These are phyloP conservation scores for Sapayoa aenigma DNA, from an alignment of 2,113 vertebrate genomes.

Conservation along the genomic window DNA sequence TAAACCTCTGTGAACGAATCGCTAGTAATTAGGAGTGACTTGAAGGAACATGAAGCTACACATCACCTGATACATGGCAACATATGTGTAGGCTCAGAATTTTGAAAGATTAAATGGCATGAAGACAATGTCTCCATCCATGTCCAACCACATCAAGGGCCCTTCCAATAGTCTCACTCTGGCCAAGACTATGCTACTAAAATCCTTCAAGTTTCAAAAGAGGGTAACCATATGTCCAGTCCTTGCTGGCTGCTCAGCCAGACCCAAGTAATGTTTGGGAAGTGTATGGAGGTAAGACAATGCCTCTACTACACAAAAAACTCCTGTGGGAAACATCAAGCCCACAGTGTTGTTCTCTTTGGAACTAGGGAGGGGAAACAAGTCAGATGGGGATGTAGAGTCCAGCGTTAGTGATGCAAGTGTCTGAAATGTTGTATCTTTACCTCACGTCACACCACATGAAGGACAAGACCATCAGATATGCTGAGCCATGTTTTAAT, in stretches of 20 bases:
- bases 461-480: not conserved
- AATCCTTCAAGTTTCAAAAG: not conserved
- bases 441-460: not conserved
- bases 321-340: fast-evolving
- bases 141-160: not conserved
- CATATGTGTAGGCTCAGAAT: fast-evolving
- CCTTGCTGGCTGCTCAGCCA: not conserved
- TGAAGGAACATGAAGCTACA: not conserved
- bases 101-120: not conserved
- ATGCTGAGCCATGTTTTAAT: fast-evolving
- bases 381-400: not conserved
- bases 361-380: not conserved
- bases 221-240: fast-evolving
- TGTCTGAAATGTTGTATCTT: not conserved
- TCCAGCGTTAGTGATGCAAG: no score
- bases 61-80: no score
- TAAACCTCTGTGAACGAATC: not conserved
- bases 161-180: not conserved
- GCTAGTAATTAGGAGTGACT: not conserved
- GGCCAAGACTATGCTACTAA: fast-evolving
- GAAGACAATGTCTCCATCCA: not conserved
- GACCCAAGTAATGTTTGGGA: not conserved
- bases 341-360: not conserved
- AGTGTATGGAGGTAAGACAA: not conserved
- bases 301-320: not conserved